Evolutionary conservation across 2,113 vertebrate genomes (phyloP).

Genomic region (Ameiurus melas): DNA sequence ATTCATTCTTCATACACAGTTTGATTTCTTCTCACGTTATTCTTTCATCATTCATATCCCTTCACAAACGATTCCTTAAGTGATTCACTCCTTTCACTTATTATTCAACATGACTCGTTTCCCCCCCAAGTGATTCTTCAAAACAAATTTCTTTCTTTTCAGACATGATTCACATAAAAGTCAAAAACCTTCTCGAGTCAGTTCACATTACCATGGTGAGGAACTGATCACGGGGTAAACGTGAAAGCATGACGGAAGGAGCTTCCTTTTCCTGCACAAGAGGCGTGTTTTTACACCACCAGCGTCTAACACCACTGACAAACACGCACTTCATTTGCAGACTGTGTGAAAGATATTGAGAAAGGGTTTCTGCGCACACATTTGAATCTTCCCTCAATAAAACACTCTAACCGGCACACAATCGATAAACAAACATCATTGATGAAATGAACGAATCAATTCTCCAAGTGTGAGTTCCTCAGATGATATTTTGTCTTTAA

Average conservation of each 20-base stretch:
- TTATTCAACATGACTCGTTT: neutral
- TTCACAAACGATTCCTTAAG: neutral
- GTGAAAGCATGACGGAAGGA: neutral
- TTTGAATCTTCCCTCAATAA: neutral
- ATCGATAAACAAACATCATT: neutral
- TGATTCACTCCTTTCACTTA: neutral
- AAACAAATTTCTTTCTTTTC: neutral
- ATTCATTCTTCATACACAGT: neutral
- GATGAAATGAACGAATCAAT: neutral
- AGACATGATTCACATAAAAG: neutral
- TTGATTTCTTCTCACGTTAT: neutral
- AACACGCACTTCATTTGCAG: neutral
- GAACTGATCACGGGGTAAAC: neutral
- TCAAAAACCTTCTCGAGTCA: neutral
- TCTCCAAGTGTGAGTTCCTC: neutral
- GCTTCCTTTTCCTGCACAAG: constrained; percentile 1
- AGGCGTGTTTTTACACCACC: neutral
- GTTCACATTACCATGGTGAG: neutral
- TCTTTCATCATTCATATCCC: neutral
- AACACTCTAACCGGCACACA: neutral
- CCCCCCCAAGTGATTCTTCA: neutral
- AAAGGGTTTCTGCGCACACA: neutral
- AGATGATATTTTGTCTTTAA: neutral
- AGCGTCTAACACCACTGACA: neutral
- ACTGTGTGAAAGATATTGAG: neutral